phyloP scores from a whole-genome alignment of 1,140 invertebrate genomes.

The Rhopalosiphum padi region DNA sequence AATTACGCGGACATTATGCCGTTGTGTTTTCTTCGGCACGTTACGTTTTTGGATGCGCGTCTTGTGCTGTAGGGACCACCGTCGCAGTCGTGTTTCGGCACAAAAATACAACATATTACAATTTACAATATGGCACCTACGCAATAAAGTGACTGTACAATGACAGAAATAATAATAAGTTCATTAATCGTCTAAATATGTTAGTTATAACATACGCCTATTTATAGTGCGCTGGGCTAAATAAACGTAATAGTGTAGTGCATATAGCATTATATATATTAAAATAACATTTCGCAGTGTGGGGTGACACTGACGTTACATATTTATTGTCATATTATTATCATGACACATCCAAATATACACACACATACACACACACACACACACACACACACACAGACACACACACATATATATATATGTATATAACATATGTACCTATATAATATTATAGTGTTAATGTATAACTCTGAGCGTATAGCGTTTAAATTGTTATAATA shows the following conservation, averaged over 20 bases:
- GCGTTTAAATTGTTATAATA: no score
- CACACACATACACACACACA: no score
- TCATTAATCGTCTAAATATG: not conserved
- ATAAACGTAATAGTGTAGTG: not conserved
- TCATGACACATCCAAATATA: not conserved
- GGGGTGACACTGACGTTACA: not conserved
- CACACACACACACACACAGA: no score
- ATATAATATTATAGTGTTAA: no score
- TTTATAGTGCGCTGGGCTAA: not conserved
- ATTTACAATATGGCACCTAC: not conserved
- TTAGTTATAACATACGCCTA: not conserved
- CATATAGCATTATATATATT: not conserved
- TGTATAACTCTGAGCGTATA: no score
- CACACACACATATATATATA: no score
- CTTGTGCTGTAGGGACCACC: not conserved
- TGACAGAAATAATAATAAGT: not conserved
- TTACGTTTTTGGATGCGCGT: not conserved
- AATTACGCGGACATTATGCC: not conserved
- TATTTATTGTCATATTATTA: not conserved
- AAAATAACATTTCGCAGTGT: not conserved
- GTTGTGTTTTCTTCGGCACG: not conserved
- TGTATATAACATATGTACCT: no score
- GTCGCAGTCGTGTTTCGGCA: not conserved
- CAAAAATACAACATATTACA: not conserved
- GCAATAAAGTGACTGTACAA: not conserved